Evolutionary conservation across 2,888 invertebrate species (phyloP).

Genomic region (Griposia aprilina): DNA sequence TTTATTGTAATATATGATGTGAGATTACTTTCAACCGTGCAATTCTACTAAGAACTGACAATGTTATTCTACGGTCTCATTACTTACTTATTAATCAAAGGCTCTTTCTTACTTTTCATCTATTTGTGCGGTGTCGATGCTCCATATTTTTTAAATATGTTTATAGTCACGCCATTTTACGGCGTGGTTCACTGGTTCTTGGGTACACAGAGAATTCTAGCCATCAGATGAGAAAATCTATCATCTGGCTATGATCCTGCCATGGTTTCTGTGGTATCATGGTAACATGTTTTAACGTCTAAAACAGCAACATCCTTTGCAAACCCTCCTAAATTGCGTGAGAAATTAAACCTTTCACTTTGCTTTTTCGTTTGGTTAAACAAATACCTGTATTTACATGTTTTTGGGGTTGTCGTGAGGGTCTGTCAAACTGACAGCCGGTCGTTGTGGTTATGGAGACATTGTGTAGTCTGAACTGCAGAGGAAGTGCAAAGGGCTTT

Average conservation of each 20-base stretch:
- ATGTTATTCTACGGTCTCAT: too few species aligned
- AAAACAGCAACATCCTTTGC: not conserved
- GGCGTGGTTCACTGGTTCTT: not conserved
- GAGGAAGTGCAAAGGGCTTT: conserved; percentile 7
- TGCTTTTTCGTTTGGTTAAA: not conserved
- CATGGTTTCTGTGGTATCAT: not conserved
- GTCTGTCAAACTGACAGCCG: conserved; percentile 16
- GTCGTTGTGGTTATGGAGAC: not conserved
- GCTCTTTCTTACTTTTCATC: too few species aligned
- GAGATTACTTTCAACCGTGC: too few species aligned
- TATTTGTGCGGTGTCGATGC: too few species aligned
- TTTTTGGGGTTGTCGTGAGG: conserved; percentile 28
- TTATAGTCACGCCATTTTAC: not conserved
- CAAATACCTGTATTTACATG: conserved; percentile 18
- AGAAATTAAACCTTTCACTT: conserved; percentile 26
- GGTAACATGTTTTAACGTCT: not conserved
- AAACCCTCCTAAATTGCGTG: not conserved
- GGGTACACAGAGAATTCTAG: not conserved
- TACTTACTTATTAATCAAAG: too few species aligned
- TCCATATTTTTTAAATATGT: not conserved
- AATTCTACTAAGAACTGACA: too few species aligned
- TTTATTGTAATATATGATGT: too few species aligned
- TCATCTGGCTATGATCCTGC: not conserved
- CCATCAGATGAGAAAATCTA: not conserved
- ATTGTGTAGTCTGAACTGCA: not conserved